These are phyloP conservation scores for Cacatua alba DNA, from an alignment of 2,113 vertebrate species.

Conservation along the genomic window DNA sequence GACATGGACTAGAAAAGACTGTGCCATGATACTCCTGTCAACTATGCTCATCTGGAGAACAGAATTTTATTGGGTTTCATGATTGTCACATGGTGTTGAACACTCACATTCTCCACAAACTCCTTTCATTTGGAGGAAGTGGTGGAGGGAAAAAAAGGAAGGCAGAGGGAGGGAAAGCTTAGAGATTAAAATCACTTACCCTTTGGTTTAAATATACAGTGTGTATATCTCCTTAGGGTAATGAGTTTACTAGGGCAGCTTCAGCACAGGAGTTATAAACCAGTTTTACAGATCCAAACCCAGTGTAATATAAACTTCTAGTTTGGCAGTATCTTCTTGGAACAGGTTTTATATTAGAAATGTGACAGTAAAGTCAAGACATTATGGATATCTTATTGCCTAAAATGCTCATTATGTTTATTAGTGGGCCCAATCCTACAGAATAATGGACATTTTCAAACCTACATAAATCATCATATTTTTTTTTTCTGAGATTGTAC, in stretches of 20 bases:
- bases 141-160: neutral
- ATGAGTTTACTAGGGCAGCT: neutral
- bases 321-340: neutral
- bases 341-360: neutral
- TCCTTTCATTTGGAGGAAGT: neutral
- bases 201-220: constrained; percentile 8
- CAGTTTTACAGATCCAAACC: constrained; percentile 12
- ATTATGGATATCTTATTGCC: neutral
- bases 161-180: neutral
- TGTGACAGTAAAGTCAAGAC: neutral
- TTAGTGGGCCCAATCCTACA: neutral
- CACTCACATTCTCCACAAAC: neutral
- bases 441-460: neutral
- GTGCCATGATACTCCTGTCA: neutral
- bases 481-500: neutral
- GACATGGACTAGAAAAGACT: neutral
- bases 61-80: neutral
- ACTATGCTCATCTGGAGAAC: neutral
- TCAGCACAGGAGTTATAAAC: constrained; percentile 6
- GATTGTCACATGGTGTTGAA: neutral
- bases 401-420: neutral
- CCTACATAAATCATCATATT: neutral
- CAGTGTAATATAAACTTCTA: neutral
- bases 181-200: constrained; percentile 16
- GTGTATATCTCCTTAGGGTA: neutral